phyloP scores from a whole-genome alignment of 1,140 invertebrate species.

The Neoseiulus cucumeris region DNA sequence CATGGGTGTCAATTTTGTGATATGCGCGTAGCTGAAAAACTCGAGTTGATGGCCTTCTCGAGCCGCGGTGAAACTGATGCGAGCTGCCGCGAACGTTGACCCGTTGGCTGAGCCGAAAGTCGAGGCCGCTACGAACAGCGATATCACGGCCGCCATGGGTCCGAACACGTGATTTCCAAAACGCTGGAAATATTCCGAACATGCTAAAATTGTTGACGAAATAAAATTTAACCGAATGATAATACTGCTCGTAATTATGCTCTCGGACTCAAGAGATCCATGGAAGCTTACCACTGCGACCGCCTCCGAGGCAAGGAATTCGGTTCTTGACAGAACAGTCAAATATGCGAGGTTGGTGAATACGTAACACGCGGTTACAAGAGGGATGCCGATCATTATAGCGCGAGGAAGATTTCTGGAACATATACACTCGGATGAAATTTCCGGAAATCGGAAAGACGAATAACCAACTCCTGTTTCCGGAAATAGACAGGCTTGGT shows the following conservation, averaged over 20 bases:
- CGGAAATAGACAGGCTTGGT: too few relatives aligned
- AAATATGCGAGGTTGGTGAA: conserved; percentile 82
- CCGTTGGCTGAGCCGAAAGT: conserved; percentile 30
- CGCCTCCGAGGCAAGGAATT: conserved; percentile 55
- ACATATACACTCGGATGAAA: too few relatives aligned
- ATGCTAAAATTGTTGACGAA: neutral
- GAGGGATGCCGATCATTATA: conserved; percentile 69
- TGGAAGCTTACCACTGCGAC: conserved; percentile 57
- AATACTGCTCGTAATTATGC: conserved; percentile 11
- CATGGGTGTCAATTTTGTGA: conserved; percentile 52
- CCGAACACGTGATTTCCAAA: conserved; percentile 27
- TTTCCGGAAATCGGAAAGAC: too few relatives aligned
- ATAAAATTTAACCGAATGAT: conserved; percentile 9
- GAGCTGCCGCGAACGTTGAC: conserved; percentile 26
- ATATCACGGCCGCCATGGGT: conserved; percentile 25
- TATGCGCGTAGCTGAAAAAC: conserved; percentile 63
- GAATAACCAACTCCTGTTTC: too few relatives aligned
- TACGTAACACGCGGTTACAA: conserved; percentile 66
- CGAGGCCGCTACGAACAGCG: conserved; percentile 27
- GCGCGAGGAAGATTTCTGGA: conserved; percentile 69
- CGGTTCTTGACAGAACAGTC: conserved; percentile 53
- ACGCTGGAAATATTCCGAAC: conserved; percentile 19
- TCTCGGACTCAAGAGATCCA: neutral
- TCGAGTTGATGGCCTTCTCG: conserved; percentile 62
- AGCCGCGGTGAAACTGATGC: conserved; percentile 51